Percentiles rank a stretch among this genome's conserved stretches.
These are phyloP conservation scores for Andricus grossulariae DNA, from an alignment of 1,140 invertebrate genomes.

Conservation along the genomic window DNA sequence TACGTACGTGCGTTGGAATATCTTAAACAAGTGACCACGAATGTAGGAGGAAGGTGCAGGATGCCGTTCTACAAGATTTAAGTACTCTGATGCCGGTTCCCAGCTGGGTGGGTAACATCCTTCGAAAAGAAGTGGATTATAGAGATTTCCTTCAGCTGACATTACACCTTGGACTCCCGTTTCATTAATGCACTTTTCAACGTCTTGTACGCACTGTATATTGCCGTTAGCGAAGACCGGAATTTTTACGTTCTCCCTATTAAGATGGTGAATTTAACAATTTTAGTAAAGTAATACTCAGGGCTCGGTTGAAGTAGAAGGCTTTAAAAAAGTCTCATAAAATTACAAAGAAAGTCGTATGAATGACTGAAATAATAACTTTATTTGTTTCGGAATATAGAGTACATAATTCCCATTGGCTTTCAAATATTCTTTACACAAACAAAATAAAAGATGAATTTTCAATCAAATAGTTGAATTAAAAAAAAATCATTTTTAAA, in stretches of 20 bases:
- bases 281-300: slow-evolving; percentile 16
- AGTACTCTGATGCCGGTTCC: slow-evolving; percentile 93
- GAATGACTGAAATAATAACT: too few relatives aligned
- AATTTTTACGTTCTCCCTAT: slow-evolving; percentile 88
- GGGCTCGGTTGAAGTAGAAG: too few relatives aligned
- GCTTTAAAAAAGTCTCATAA: too few relatives aligned
- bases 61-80: slow-evolving; percentile 88
- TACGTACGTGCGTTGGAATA: slow-evolving; percentile 95
- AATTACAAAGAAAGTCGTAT: too few relatives aligned
- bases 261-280: background rate
- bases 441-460: too few relatives aligned
- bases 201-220: slow-evolving; percentile 88
- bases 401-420: too few relatives aligned
- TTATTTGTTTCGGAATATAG: too few relatives aligned
- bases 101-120: slow-evolving; percentile 86
- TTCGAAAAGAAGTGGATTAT: slow-evolving; percentile 95
- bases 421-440: too few relatives aligned
- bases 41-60: slow-evolving; percentile 93
- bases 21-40: slow-evolving; percentile 97
- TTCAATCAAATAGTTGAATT: too few relatives aligned
- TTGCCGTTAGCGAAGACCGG: slow-evolving; percentile 99
- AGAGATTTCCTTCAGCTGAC: slow-evolving; percentile 95
- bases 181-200: slow-evolving; percentile 88
- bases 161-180: slow-evolving; percentile 94
- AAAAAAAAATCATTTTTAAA: too few relatives aligned